A percentile compares a stretch with the other conserved stretches of the same genome.
These are phyloP conservation scores for Adelognathus sp. DNA, from an alignment of 2,888 invertebrate species.

Conservation along the genomic window DNA sequence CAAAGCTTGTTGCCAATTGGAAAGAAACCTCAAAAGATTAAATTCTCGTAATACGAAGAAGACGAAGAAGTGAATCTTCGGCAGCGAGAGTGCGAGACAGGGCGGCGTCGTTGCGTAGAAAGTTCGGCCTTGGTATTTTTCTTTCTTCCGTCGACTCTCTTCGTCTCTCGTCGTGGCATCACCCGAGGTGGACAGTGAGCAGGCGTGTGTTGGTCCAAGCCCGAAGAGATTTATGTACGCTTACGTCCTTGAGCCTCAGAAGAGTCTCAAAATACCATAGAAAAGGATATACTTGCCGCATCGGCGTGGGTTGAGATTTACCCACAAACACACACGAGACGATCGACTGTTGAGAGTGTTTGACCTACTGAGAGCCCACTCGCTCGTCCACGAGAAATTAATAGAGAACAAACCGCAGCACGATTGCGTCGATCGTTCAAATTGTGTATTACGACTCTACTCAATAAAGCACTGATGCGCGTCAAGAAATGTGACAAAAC, in stretches of 20 bases:
- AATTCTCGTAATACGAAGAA: no score
- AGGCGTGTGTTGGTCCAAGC: slow-evolving; percentile 2
- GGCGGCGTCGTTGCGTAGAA: slow-evolving; percentile 36
- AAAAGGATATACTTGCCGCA: background rate
- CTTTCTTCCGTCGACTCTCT: slow-evolving; percentile 31
- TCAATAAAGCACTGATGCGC: no score
- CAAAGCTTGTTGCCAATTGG: no score
- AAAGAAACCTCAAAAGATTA: no score
- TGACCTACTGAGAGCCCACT: background rate
- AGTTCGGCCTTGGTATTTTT: slow-evolving; percentile 45
- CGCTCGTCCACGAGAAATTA: background rate
- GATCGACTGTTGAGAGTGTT: background rate
- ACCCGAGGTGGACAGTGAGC: background rate
- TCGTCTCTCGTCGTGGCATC: background rate
- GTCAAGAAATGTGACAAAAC: no score
- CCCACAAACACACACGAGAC: background rate
- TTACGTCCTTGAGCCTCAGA: background rate
- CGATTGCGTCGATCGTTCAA: no score
- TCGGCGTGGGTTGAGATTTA: background rate
- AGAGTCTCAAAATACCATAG: background rate
- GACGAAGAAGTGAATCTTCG: no score
- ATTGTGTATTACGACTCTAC: background rate
- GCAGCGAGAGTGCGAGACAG: no score
- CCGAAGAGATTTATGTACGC: background rate
- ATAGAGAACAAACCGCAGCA: background rate